phyloP scores from a whole-genome alignment of 2,113 vertebrate species.

The Sprattus sprattus region DNA sequence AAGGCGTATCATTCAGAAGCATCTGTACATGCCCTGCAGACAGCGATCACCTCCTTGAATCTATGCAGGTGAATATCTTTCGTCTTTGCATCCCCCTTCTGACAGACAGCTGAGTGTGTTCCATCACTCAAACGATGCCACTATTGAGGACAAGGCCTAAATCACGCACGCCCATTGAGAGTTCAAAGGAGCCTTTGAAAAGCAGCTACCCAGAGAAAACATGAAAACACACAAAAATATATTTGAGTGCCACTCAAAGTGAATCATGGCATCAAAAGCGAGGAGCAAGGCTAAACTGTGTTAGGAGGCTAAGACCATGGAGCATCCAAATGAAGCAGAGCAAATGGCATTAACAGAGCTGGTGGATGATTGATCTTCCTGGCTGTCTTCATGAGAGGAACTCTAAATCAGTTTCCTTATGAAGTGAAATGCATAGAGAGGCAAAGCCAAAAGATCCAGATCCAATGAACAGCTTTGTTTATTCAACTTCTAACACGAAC shows the following conservation, averaged over 20 bases:
- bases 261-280: not conserved
- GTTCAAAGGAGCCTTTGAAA: not conserved
- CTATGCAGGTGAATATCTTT: no score
- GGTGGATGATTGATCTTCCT: slow-evolving; percentile 26
- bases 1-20: no score
- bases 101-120: not conserved
- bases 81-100: not conserved
- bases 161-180: not conserved
- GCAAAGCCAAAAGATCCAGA: slow-evolving; percentile 41
- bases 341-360: slow-evolving; percentile 38
- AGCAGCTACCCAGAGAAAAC: not conserved
- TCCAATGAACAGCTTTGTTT: slow-evolving; percentile 43
- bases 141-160: not conserved
- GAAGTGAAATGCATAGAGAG: slow-evolving; percentile 31
- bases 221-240: not conserved
- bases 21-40: no score
- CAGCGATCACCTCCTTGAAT: no score
- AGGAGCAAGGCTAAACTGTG: slow-evolving; percentile 26
- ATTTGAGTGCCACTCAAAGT: not conserved
- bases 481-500: not conserved
- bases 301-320: slow-evolving; percentile 31
- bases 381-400: slow-evolving; percentile 29
- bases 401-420: slow-evolving; percentile 31
- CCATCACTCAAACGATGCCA: not conserved
- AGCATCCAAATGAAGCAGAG: slow-evolving; percentile 40